Percentiles rank a stretch among this genome's conserved stretches.
phyloP scores from a whole-genome alignment of 2,888 invertebrate species.

The Molorchus minor region DNA sequence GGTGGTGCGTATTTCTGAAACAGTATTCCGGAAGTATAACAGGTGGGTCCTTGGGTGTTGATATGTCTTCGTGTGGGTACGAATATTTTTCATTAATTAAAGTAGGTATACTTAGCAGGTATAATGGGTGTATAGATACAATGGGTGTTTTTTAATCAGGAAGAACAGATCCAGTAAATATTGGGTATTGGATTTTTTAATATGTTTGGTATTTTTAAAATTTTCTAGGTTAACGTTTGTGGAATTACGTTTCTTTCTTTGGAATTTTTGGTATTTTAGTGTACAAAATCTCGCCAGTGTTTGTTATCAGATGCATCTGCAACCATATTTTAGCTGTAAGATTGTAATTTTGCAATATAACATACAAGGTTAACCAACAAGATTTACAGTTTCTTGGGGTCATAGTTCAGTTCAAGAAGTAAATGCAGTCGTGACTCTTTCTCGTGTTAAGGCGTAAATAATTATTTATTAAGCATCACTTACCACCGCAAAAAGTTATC shows the following conservation, averaged over 20 bases:
- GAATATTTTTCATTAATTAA: background rate
- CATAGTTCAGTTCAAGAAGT: conserved; percentile 15
- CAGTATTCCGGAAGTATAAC: too few relatives aligned
- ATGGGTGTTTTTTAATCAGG: background rate
- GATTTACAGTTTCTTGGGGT: conserved; percentile 5
- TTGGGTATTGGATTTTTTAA: background rate
- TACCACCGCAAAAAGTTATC: background rate
- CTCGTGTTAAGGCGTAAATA: background rate
- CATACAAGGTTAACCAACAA: background rate
- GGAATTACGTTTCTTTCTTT: too few relatives aligned
- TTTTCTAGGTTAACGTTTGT: too few relatives aligned
- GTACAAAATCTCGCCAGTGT: too few relatives aligned
- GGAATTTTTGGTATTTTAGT: too few relatives aligned
- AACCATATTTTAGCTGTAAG: background rate
- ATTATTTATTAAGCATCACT: background rate
- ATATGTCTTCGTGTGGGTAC: background rate
- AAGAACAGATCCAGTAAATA: too few relatives aligned
- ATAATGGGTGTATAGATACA: background rate
- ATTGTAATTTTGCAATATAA: background rate
- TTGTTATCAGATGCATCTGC: background rate
- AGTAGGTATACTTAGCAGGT: background rate
- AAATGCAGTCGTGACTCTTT: conserved; percentile 10
- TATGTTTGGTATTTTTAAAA: background rate
- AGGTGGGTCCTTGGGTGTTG: background rate
- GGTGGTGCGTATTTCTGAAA: too few relatives aligned